Conservation (phyloP, 2,888 invertebrate species). For the Aleiodes alternator region DNA sequence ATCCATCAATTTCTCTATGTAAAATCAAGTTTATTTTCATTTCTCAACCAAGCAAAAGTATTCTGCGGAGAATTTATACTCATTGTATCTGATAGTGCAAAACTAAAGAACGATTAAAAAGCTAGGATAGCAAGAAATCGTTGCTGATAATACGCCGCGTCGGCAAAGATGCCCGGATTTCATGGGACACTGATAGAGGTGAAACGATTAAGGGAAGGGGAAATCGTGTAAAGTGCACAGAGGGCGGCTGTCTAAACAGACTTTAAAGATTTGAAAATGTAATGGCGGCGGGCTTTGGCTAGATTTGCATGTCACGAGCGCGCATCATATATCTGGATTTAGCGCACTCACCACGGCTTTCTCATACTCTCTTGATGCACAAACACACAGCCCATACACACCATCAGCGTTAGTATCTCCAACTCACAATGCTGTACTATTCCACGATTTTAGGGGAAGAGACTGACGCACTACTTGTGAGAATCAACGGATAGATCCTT, state of each 20-base stretch:
- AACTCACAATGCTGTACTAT: conserved; percentile 27
- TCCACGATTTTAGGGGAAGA: conserved; percentile 40
- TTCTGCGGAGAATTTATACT: neutral
- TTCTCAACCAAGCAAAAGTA: neutral
- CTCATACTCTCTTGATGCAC: conserved; percentile 48
- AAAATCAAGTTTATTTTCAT: too few species aligned
- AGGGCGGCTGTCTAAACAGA: conserved; percentile 75
- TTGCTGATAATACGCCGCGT: conserved; percentile 44
- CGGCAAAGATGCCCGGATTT: conserved; percentile 27
- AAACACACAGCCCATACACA: conserved; percentile 46
- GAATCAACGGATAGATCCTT: conserved; percentile 51
- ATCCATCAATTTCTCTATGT: too few species aligned
- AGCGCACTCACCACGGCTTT: conserved; percentile 64
- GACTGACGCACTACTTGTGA: conserved; percentile 47
- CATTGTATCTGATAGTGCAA: conserved; percentile 3
- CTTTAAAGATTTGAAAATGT: conserved; percentile 76
- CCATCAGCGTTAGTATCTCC: conserved; percentile 33
- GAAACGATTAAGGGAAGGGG: conserved; percentile 18
- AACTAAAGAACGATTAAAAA: conserved; percentile 49
- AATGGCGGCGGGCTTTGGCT: conserved; percentile 74
- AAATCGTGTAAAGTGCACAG: conserved; percentile 34
- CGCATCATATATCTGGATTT: conserved; percentile 76
- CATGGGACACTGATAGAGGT: conserved; percentile 37
- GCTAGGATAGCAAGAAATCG: conserved; percentile 44
- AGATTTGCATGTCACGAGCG: conserved; percentile 75